Base-by-base conservation (phyloP, 37 sponge, comb jelly and placozoan species). In the Dysidea cf. avara region DNA sequence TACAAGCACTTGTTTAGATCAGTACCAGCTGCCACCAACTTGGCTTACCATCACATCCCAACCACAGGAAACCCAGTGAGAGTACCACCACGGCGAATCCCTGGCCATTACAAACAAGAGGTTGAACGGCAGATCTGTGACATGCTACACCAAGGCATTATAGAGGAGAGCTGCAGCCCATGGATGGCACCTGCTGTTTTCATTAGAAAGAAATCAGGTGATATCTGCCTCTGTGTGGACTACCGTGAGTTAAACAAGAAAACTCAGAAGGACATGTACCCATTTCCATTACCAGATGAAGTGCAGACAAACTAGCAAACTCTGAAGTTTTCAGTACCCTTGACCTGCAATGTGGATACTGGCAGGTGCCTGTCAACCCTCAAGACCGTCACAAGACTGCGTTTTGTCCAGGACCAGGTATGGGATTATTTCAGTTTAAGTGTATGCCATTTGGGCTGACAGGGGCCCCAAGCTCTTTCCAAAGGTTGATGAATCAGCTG, bases 401-500 rank as follows among this genome's bases (percentile, higher is more conserved):
- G 7, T 68, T 70, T 35, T 70, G 53, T n/a, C 71, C 54, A 2
- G 71, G 71, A 50, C 71, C 71, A 39, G 71, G 56, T 30, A 48
- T 53, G 71, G 56, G 71, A 47, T 29, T 70, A 56, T 53, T 30
- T 26, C 36, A 70, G 51, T 70, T 50, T 22, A 52, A 22, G 2
- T 48, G 71, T 16, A 50, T 53, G 71, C 56, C 46, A 35, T 70
- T 70, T 70, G 71, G 71, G 20, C 33, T 70, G 29, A 32, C 53
- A 7, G 51, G 51, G 20, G 71, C 53, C 50, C 54, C 71, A 31
- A 32, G 34, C 30, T 53, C 53, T 24, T 70, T 70, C 51, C 71
- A 70, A 26, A 40, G 71, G 3, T 3, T 70, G 53, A 70, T 53
- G 71, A 32, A 70, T 20, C 62, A 47, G 38, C 52, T 76, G 26